These are phyloP conservation scores for Thamnophis sirtalis DNA, from an alignment of 2,113 vertebrate species.

Conservation along the genomic window DNA sequence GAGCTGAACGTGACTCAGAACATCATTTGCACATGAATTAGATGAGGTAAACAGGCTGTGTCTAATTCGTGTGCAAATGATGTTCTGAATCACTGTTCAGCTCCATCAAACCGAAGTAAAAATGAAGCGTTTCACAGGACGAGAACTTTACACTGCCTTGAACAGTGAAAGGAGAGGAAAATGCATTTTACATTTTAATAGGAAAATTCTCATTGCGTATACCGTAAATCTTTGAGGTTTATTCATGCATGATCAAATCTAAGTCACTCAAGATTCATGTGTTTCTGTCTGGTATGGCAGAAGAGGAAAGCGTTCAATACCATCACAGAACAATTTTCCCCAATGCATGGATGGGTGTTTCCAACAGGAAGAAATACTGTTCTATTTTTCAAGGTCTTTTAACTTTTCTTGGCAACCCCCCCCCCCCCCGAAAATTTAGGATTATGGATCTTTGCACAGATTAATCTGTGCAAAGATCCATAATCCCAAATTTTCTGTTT, in stretches of 20 bases:
- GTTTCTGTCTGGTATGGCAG: neutral
- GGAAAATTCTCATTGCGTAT: neutral
- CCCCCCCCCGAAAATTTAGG: neutral
- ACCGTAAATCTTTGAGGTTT: neutral
- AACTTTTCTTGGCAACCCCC: neutral
- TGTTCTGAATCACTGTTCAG: neutral
- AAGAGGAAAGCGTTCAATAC: neutral
- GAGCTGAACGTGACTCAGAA: neutral
- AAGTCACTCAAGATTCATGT: neutral
- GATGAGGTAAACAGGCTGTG: neutral
- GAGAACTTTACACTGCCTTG: neutral
- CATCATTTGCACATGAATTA: neutral
- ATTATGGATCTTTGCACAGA: neutral
- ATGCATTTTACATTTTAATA: neutral
- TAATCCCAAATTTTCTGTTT: neutral
- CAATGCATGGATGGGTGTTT: neutral
- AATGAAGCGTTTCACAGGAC: neutral
- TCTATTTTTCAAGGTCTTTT: neutral
- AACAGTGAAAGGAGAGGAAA: neutral
- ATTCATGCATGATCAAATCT: neutral
- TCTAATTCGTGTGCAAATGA: neutral
- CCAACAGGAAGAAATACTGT: neutral
- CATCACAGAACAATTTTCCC: neutral
- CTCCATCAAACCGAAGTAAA: neutral
- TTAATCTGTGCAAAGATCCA: too few relatives aligned